Percentiles rank a stretch among this genome's conserved stretches.
Evolutionary conservation across 2,113 vertebrate genomes (phyloP).

Genomic region (Malurus elegans): DNA sequence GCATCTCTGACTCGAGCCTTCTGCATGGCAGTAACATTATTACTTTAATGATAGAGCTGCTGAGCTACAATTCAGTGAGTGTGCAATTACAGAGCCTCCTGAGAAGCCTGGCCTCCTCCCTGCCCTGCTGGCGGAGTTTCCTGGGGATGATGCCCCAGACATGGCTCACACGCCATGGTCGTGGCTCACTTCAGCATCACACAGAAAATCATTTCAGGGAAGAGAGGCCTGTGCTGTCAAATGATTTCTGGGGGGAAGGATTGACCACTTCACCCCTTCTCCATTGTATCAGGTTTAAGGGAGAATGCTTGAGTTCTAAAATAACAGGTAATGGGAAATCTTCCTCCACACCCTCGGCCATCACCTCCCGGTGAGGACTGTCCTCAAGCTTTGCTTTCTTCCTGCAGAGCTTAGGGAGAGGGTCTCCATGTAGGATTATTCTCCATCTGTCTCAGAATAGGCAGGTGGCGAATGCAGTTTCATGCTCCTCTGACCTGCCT

Average conservation of each 20-base stretch:
- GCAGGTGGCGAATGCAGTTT: background rate
- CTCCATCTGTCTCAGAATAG: accelerated
- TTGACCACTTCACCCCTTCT: background rate
- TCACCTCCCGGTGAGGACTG: background rate
- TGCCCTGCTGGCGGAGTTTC: background rate
- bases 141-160: background rate
- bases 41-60: constrained; percentile 14
- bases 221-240: background rate
- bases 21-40: background rate
- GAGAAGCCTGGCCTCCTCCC: background rate
- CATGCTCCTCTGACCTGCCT: background rate
- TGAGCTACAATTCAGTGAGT: background rate
- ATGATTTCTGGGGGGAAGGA: background rate
- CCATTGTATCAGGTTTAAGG: background rate
- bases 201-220: background rate
- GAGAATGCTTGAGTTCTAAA: background rate
- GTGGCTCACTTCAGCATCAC: background rate
- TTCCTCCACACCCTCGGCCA: background rate
- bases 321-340: background rate
- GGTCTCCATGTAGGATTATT: background rate
- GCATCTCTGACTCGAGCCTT: background rate
- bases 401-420: background rate
- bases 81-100: constrained; percentile 17
- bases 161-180: background rate
- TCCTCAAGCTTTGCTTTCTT: background rate